Conservation (phyloP, 1,140 invertebrate genomes). For the Anagrus nilaparvatae region DNA sequence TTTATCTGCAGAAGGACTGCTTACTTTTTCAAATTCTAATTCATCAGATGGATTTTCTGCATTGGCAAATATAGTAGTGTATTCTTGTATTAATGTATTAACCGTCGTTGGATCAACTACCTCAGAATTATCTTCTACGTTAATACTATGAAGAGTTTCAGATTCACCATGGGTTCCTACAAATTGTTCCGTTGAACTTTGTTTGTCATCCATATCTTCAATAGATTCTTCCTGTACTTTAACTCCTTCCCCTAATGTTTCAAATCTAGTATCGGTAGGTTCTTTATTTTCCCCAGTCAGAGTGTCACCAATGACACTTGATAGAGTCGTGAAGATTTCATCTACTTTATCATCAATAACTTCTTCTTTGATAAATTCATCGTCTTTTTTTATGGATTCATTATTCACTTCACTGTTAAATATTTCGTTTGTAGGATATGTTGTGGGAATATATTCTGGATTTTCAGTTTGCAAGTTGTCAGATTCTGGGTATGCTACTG, state of each 20-base stretch:
- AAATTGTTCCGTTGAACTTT: not conserved
- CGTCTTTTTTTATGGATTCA: conserved; percentile 15
- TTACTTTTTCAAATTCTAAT: conserved; percentile 12
- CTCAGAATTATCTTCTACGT: conserved; percentile 1
- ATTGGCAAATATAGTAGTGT: conserved; percentile 8
- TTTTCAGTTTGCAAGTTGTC: conserved; percentile 21
- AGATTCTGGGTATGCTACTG: too few species aligned
- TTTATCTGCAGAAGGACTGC: conserved; percentile 15
- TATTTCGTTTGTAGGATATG: too few species aligned
- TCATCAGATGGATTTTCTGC: conserved; percentile 16
- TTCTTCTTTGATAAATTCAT: conserved; percentile 12
- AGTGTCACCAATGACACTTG: not conserved
- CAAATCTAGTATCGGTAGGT: not conserved
- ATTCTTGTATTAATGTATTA: not conserved
- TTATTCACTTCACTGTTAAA: too few species aligned
- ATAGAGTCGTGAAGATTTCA: too few species aligned
- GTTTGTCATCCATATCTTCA: not conserved
- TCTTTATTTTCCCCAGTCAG: not conserved
- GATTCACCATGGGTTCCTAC: not conserved
- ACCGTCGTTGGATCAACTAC: conserved; percentile 1
- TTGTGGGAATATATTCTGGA: conserved; percentile 15
- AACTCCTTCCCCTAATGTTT: conserved; percentile 5
- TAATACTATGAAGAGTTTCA: not conserved
- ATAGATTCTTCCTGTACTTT: conserved; percentile 3
- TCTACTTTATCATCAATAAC: too few species aligned